Conservation (phyloP, 64 coral and sea anemone species). For the Pocillopora damicornis region DNA sequence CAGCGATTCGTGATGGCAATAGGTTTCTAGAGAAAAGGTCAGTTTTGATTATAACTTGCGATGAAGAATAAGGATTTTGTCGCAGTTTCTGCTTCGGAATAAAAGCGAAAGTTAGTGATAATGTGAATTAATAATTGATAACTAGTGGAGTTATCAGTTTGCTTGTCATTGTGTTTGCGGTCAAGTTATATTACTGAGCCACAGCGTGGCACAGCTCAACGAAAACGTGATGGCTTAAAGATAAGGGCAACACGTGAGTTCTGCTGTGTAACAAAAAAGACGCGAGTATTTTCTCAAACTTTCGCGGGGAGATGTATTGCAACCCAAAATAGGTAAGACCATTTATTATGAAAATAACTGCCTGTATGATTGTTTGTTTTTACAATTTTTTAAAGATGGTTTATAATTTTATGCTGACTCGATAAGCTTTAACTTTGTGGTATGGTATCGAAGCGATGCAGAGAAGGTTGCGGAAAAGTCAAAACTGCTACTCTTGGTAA, state of each 20-base stretch:
- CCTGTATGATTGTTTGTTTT: too few relatives aligned
- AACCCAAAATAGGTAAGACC: too few relatives aligned
- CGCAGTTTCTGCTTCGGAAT: neutral
- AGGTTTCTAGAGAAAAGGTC: neutral
- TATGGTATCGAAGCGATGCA: too few relatives aligned
- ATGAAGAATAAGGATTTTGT: neutral
- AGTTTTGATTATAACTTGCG: neutral
- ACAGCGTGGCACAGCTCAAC: neutral
- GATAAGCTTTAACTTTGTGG: too few relatives aligned
- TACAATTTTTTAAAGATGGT: too few relatives aligned
- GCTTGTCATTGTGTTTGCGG: neutral
- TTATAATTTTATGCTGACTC: too few relatives aligned
- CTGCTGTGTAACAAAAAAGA: neutral
- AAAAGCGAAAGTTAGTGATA: neutral
- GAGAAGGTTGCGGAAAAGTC: too few relatives aligned
- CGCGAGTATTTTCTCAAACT: too few relatives aligned
- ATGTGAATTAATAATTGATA: conserved; percentile 4
- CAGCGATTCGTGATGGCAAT: too few relatives aligned
- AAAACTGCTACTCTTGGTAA: too few relatives aligned
- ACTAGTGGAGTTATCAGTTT: conserved; percentile 1
- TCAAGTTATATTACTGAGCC: neutral
- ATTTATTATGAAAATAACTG: too few relatives aligned
- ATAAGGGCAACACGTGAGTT: neutral
- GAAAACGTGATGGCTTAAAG: neutral
- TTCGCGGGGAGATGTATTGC: too few relatives aligned